Conservation (phyloP, 2,888 invertebrate genomes). For the Eupithecia subumbrata region DNA sequence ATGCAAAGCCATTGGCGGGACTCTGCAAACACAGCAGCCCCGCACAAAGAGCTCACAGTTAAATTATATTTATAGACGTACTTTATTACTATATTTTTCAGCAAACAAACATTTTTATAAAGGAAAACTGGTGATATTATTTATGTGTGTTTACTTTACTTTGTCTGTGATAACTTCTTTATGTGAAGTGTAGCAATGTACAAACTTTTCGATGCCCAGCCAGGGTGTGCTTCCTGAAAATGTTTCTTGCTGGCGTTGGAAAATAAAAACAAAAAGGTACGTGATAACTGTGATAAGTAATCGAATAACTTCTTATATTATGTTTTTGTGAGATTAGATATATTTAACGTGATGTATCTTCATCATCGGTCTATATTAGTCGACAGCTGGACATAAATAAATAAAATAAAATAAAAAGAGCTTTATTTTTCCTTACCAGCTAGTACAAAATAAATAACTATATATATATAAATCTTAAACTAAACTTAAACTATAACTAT, state of each 20-base stretch:
- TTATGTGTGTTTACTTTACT: conserved; percentile 3
- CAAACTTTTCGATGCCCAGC: background rate
- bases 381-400: too few species aligned
- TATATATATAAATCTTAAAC: too few species aligned
- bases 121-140: conserved; percentile 16
- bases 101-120: conserved; percentile 30
- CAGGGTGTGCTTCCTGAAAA: background rate
- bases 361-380: too few species aligned
- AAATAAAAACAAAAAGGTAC: background rate
- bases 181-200: background rate
- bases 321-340: background rate
- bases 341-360: too few species aligned
- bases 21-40: conserved; percentile 29
- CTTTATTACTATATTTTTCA: conserved; percentile 33
- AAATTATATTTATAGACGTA: conserved; percentile 37
- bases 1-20: conserved; percentile 32
- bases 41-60: conserved; percentile 33
- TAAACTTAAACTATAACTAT: too few species aligned
- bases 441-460: too few species aligned
- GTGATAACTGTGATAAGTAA: background rate
- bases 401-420: too few species aligned
- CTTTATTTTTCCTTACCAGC: too few species aligned
- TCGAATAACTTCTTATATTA: background rate
- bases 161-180: background rate
- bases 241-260: background rate